Evolutionary conservation across 2,797 vertebrate species (phyloP).

Genomic region (Poecilia wingei): DNA sequence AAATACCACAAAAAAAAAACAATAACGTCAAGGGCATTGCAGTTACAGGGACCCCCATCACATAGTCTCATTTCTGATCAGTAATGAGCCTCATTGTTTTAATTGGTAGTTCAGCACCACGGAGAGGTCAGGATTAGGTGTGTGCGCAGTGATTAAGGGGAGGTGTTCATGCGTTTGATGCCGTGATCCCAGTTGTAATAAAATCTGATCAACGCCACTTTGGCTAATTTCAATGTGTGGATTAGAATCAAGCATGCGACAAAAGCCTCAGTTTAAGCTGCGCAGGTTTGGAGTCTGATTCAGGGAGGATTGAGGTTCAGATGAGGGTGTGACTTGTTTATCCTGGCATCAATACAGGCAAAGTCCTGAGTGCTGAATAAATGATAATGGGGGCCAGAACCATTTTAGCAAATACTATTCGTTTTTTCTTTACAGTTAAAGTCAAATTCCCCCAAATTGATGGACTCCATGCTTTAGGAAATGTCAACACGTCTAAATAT

Average conservation of each 20-base stretch:
- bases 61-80: background rate
- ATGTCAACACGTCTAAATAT: background rate
- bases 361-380: constrained; percentile 8
- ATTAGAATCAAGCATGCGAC: background rate
- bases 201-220: constrained; percentile 20
- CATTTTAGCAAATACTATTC: background rate
- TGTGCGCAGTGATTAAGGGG: constrained; percentile 22
- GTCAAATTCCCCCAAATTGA: background rate
- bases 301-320: constrained; percentile 2
- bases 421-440: background rate
- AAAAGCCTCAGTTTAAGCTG: constrained; percentile 5
- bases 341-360: constrained; percentile 34
- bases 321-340: constrained; percentile 54
- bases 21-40: constrained; percentile 46
- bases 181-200: constrained; percentile 23
- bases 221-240: constrained; percentile 22
- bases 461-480: background rate
- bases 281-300: constrained; percentile 1
- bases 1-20: constrained; percentile 7
- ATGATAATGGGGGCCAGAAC: background rate
- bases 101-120: constrained; percentile 68
- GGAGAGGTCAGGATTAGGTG: constrained; percentile 65
- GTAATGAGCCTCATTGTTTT: constrained; percentile 26
- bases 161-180: constrained; percentile 12
- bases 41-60: constrained; percentile 8